These are phyloP conservation scores for Bambusicola thoracicus DNA, from an alignment of 2,113 vertebrate species.

Conservation along the genomic window DNA sequence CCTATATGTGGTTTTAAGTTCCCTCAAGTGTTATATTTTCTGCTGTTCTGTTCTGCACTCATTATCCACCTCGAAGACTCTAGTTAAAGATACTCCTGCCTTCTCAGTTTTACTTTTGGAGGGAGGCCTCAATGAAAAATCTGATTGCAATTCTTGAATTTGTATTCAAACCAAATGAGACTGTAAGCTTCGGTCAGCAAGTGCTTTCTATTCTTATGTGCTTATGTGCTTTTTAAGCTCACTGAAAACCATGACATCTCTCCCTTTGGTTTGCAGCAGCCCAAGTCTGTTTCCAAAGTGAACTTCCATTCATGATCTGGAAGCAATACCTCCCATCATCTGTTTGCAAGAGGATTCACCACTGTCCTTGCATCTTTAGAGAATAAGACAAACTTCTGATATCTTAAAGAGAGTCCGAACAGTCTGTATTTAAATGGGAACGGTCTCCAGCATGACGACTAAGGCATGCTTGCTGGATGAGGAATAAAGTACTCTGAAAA, in stretches of 20 bases:
- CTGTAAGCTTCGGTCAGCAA: background rate
- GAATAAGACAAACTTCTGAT: background rate
- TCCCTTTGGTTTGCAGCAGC: constrained; percentile 26
- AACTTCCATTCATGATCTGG: background rate
- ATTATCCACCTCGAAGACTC: background rate
- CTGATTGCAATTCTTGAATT: background rate
- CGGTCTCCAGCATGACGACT: background rate
- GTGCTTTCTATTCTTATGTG: background rate
- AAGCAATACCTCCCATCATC: background rate
- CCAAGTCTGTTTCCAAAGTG: constrained; percentile 2
- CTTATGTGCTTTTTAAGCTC: background rate
- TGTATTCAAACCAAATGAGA: background rate
- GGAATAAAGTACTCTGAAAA: background rate
- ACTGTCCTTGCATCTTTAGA: background rate
- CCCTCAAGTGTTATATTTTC: background rate
- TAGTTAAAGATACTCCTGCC: background rate
- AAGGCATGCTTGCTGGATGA: background rate
- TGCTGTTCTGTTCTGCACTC: background rate
- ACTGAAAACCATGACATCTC: background rate
- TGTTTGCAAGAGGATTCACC: background rate
- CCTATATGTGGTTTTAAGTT: background rate
- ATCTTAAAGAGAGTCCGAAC: background rate
- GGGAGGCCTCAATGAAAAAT: background rate
- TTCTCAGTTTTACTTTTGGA: background rate
- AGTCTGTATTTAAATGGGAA: constrained; percentile 12